Conservation (phyloP, 2,888 invertebrate genomes). For the Bombyx huttoni region DNA sequence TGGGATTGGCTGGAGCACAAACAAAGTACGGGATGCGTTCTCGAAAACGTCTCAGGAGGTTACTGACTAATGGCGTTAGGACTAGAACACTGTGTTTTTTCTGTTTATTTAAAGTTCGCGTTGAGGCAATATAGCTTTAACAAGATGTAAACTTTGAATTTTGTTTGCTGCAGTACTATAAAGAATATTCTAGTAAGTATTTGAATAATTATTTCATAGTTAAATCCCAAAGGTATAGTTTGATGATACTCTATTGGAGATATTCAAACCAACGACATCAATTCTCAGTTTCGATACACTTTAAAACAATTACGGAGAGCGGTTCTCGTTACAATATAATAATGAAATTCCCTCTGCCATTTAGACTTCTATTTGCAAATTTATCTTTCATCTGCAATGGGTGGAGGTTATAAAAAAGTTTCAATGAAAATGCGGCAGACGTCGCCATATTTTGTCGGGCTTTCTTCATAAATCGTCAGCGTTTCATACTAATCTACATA, state of each 20-base stretch:
- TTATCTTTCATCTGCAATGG: constrained; percentile 52
- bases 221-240: too few relatives aligned
- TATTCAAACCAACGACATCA: too few relatives aligned
- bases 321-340: background rate
- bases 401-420: constrained; percentile 53
- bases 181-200: too few relatives aligned
- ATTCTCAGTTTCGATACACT: background rate
- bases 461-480: constrained; percentile 62
- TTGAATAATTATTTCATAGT: too few relatives aligned
- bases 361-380: constrained; percentile 52
- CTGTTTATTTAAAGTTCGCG: background rate
- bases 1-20: constrained; percentile 1
- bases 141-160: background rate
- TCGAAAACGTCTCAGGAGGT: constrained; percentile 1
- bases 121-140: background rate
- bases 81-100: background rate
- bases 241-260: too few relatives aligned
- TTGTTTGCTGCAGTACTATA: background rate
- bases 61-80: constrained; percentile 1
- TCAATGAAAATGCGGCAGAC: constrained; percentile 44
- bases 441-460: constrained; percentile 54
- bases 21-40: constrained; percentile 1
- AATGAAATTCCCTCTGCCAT: constrained; percentile 35
- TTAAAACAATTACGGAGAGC: background rate
- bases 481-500: constrained; percentile 55